phyloP scores from a whole-genome alignment of 2,888 invertebrate genomes.

The Athalia cordata region DNA sequence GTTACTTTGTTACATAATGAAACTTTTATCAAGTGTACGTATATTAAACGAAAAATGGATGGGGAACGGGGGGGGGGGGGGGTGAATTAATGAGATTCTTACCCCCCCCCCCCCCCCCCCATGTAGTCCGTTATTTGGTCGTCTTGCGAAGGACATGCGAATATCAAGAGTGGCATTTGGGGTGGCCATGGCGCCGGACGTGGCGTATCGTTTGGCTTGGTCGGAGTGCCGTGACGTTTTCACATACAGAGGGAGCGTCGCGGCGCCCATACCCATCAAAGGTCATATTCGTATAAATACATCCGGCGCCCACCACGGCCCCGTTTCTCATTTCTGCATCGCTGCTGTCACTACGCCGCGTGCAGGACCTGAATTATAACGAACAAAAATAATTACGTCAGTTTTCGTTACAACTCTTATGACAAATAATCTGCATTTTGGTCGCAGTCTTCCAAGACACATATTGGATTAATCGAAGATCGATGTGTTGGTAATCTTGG shows the following conservation, averaged over 20 bases:
- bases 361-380: slow-evolving; percentile 23
- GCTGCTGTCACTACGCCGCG: neutral
- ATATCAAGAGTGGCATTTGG: slow-evolving; percentile 44
- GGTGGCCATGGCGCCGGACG: slow-evolving; percentile 45
- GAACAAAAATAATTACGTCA: no score
- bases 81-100: slow-evolving; percentile 33
- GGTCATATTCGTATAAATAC: slow-evolving; percentile 66
- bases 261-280: slow-evolving; percentile 59
- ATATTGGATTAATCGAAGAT: no score
- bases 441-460: no score
- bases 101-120: no score
- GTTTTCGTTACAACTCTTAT: no score
- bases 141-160: neutral
- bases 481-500: no score
- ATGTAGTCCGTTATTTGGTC: slow-evolving; percentile 11
- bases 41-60: no score
- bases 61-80: neutral
- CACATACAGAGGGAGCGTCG: slow-evolving; percentile 51
- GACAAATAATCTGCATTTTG: no score
- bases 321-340: slow-evolving; percentile 48
- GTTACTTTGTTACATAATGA: no score
- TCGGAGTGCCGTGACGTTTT: slow-evolving; percentile 52
- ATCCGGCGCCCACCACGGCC: slow-evolving; percentile 60
- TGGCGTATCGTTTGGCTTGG: slow-evolving; percentile 41
- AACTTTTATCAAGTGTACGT: no score